phyloP scores from a whole-genome alignment of 2,113 vertebrate species.

The Pampusana beccarii region DNA sequence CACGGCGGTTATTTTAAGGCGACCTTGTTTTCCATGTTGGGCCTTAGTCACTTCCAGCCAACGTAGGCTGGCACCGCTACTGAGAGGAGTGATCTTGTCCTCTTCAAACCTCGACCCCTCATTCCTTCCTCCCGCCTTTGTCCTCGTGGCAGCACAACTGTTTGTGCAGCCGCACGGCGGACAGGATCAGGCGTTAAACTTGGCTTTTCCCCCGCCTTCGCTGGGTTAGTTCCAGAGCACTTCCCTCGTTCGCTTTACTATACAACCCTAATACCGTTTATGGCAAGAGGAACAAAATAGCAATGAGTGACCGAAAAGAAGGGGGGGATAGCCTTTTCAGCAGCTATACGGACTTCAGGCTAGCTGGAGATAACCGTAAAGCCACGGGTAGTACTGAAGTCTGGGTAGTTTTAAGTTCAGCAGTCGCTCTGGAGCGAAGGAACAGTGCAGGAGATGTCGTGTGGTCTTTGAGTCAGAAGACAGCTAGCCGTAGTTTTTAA shows the following conservation, averaged over 20 bases:
- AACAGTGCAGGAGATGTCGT: not conserved
- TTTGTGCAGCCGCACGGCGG: fast-evolving
- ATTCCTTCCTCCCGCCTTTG: not conserved
- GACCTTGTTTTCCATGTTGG: slow-evolving; percentile 4
- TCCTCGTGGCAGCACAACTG: not conserved
- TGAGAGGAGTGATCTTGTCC: not conserved
- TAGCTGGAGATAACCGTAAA: not conserved
- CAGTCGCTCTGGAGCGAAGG: not conserved
- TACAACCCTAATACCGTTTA: not conserved
- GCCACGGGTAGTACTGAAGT: too few relatives aligned
- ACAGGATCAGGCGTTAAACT: not conserved
- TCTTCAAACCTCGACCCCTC: not conserved
- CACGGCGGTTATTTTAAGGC: slow-evolving; percentile 15
- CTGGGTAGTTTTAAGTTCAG: not conserved
- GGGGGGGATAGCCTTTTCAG: not conserved
- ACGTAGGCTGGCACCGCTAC: not conserved
- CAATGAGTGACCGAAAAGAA: not conserved
- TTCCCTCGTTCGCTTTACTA: not conserved
- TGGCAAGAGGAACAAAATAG: not conserved
- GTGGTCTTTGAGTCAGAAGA: not conserved
- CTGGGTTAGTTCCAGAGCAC: not conserved
- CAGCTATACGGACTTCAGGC: not conserved
- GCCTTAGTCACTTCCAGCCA: not conserved
- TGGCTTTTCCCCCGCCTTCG: not conserved
- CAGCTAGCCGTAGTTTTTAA: not conserved